phyloP scores from a whole-genome alignment of 2,797 vertebrate genomes.

The Anguilla pacifica region DNA sequence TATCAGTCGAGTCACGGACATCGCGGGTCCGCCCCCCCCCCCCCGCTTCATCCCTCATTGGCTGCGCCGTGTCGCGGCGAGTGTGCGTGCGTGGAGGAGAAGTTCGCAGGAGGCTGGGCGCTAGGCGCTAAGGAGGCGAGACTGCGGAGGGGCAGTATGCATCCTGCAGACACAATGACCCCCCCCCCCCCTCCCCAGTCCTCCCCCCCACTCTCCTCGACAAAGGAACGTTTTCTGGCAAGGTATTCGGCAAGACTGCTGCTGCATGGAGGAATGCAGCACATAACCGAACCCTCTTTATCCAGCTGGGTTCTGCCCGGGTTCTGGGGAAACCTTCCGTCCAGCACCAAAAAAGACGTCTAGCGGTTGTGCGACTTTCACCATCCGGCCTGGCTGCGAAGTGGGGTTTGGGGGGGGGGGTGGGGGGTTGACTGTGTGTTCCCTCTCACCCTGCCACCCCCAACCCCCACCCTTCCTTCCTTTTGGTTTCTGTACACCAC shows the following conservation, averaged over 20 bases:
- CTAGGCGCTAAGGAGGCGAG: background rate
- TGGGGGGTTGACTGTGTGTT: background rate
- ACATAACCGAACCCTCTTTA: conserved; percentile 11
- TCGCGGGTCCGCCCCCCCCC: background rate
- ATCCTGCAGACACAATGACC: background rate
- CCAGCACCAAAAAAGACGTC: conserved; percentile 14
- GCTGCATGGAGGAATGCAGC: background rate
- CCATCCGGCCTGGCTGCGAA: background rate
- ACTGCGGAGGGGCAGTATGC: background rate
- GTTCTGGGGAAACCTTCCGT: conserved; percentile 15
- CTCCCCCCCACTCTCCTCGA: background rate
- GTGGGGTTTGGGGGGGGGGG: background rate
- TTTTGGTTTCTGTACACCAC: background rate
- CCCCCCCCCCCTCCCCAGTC: background rate
- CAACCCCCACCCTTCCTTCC: too few species aligned
- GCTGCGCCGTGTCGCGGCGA: background rate
- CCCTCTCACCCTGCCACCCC: background rate
- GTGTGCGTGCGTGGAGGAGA: background rate
- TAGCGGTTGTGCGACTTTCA: conserved; percentile 12
- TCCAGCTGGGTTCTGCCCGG: conserved; percentile 3
- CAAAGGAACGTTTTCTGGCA: conserved; percentile 17
- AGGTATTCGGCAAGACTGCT: background rate
- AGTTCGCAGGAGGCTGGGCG: background rate
- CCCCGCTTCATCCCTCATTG: background rate
- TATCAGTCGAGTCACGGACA: background rate